A percentile compares a stretch with the other conserved stretches of the same genome.
phyloP scores from a whole-genome alignment of 1,140 invertebrate genomes.

The Brachionus manjavacas region DNA sequence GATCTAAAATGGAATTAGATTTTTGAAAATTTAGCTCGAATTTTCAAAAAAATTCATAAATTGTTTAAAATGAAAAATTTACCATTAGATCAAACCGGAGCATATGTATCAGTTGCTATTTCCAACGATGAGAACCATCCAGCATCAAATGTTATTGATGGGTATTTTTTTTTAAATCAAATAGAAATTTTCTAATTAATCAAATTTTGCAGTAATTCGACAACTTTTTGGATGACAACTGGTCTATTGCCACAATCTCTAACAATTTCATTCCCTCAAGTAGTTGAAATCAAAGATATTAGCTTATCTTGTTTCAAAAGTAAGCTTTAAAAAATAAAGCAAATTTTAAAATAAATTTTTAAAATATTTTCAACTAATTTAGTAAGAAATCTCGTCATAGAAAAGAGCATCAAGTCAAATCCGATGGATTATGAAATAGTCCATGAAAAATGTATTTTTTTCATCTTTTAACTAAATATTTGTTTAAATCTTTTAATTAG shows the following conservation, averaged over 20 bases:
- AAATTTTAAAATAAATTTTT: not conserved
- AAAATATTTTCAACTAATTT: not conserved
- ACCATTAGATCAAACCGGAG: not conserved
- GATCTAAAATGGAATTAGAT: not conserved
- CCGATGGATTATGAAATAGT: conserved; percentile 5
- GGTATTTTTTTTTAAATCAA: not conserved
- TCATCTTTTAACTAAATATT: not conserved
- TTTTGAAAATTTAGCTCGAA: not conserved
- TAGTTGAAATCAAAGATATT: conserved; percentile 6
- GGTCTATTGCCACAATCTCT: not conserved
- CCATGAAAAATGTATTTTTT: conserved; percentile 15
- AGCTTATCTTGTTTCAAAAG: not conserved
- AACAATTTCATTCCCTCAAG: not conserved
- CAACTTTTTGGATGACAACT: conserved; percentile 23
- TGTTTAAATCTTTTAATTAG: not conserved
- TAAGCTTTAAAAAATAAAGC: not conserved
- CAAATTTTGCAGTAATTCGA: not conserved
- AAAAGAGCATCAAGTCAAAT: conserved; percentile 13
- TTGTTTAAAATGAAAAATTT: not conserved
- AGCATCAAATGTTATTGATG: conserved; percentile 10
- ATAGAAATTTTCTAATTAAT: not conserved
- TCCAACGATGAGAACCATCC: conserved; percentile 37
- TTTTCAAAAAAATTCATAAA: not conserved
- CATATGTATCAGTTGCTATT: conserved; percentile 11
- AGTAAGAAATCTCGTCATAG: conserved; percentile 24